These are phyloP conservation scores for Nibea albiflora DNA, from an alignment of 2,113 vertebrate genomes.

Conservation along the genomic window DNA sequence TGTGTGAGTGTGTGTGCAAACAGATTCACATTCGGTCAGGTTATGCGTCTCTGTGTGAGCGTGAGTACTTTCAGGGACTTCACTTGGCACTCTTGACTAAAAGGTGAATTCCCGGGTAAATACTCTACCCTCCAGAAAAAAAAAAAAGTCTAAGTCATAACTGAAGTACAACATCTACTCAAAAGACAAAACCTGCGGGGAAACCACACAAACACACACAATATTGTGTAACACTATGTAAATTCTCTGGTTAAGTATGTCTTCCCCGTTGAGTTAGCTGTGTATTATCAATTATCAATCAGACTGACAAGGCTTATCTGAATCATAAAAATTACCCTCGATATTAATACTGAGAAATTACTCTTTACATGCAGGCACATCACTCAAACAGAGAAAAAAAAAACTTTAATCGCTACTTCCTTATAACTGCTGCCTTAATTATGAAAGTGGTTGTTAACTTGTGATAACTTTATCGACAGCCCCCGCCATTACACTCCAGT, in stretches of 20 bases:
- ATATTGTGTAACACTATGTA: conserved; percentile 38
- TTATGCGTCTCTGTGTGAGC: conserved; percentile 6
- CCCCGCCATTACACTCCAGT: not conserved
- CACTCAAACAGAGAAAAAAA: conserved; percentile 16
- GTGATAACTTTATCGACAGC: not conserved
- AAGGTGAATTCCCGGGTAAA: conserved; percentile 57
- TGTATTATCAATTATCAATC: conserved; percentile 12
- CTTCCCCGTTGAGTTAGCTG: conserved; percentile 17
- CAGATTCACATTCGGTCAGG: conserved; percentile 28
- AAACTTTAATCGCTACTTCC: not conserved
- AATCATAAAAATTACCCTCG: conserved; percentile 40
- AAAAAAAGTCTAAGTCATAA: conserved; percentile 60
- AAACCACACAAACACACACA: conserved; percentile 37
- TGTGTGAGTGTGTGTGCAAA: conserved; percentile 49
- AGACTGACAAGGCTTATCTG: not conserved
- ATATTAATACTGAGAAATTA: conserved; percentile 23
- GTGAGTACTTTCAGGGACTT: conserved; percentile 44
- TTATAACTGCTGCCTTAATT: not conserved
- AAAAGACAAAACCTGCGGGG: conserved; percentile 21
- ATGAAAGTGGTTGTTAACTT: not conserved
- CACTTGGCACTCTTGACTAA: conserved; percentile 13
- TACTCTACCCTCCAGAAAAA: conserved; percentile 22
- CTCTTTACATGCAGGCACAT: not conserved
- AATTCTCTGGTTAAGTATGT: conserved; percentile 17
- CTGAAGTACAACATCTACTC: conserved; percentile 8